phyloP scores from a whole-genome alignment of 37 sponge, comb jelly and placozoan genomes.

The Spongilla lacustris region DNA sequence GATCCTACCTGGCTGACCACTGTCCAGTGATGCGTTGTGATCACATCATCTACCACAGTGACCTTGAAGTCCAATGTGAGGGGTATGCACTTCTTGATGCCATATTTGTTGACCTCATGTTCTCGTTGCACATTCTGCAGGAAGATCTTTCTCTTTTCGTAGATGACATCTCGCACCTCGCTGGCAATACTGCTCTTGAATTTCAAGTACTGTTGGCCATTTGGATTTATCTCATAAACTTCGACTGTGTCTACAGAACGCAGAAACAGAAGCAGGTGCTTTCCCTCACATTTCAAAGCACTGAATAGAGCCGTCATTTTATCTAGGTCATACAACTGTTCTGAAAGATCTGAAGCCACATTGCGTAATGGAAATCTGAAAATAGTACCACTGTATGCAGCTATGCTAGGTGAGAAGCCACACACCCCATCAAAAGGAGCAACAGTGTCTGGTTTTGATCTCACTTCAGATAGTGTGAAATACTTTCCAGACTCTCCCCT shows the following conservation, averaged over 20 bases:
- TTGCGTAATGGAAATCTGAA: conserved; percentile 64
- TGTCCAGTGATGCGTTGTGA: conserved; percentile 24
- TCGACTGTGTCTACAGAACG: conserved; percentile 20
- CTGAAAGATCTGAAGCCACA: conserved; percentile 19
- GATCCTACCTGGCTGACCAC: conserved; percentile 43
- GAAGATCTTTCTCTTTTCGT: neutral
- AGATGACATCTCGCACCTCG: neutral
- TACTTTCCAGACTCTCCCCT: conserved; percentile 22
- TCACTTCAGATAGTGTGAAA: conserved; percentile 2
- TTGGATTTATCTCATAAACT: neutral
- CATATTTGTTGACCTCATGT: neutral
- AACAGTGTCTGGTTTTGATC: neutral
- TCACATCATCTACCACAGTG: neutral
- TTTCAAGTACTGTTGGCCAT: neutral
- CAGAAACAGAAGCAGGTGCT: conserved; percentile 48
- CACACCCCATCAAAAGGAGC: conserved; percentile 23
- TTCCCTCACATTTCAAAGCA: conserved; percentile 49
- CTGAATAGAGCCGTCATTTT: conserved; percentile 17
- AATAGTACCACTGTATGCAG: conserved; percentile 11
- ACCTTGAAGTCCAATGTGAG: neutral
- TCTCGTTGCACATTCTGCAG: neutral
- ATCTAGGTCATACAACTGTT: conserved; percentile 7
- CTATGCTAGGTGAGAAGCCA: neutral
- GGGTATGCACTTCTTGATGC: neutral
- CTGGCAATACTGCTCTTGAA: neutral